Conservation (phyloP, 2,888 invertebrate species). For the Amaurobius ferox region DNA sequence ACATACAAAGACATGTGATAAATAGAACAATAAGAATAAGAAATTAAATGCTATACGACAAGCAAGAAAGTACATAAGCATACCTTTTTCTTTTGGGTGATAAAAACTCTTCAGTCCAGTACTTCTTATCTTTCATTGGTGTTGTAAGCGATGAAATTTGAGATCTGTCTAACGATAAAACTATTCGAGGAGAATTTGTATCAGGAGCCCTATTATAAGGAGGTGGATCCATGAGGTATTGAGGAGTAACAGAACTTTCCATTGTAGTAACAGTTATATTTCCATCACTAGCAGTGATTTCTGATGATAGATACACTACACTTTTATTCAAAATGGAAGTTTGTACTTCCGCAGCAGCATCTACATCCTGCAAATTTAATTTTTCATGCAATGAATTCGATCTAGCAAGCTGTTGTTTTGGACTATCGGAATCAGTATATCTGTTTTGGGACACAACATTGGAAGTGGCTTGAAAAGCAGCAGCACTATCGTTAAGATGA, state of each 20-base stretch:
- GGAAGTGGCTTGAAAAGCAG: too few species aligned
- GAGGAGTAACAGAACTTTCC: constrained; percentile 41
- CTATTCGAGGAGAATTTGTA: constrained; percentile 56
- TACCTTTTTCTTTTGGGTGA: constrained; percentile 63
- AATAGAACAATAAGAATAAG: too few species aligned
- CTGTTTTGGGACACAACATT: too few species aligned
- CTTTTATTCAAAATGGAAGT: constrained; percentile 25
- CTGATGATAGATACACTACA: constrained; percentile 19
- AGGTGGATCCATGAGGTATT: constrained; percentile 32
- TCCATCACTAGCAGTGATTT: constrained; percentile 16
- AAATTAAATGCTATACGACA: too few species aligned
- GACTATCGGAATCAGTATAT: too few species aligned
- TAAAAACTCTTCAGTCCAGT: constrained; percentile 21
- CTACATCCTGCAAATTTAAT: background rate
- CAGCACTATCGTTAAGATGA: too few species aligned
- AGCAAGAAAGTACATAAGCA: too few species aligned
- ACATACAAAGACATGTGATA: too few species aligned
- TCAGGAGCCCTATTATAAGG: constrained; percentile 33
- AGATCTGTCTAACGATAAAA: constrained; percentile 49
- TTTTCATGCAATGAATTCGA: background rate
- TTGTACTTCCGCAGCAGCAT: background rate
- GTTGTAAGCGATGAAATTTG: constrained; percentile 48
- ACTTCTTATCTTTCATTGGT: constrained; percentile 36
- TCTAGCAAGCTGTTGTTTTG: too few species aligned
- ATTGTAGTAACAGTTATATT: constrained; percentile 3